phyloP scores from a whole-genome alignment of 2,113 vertebrate genomes.

The Probosciger aterrimus region DNA sequence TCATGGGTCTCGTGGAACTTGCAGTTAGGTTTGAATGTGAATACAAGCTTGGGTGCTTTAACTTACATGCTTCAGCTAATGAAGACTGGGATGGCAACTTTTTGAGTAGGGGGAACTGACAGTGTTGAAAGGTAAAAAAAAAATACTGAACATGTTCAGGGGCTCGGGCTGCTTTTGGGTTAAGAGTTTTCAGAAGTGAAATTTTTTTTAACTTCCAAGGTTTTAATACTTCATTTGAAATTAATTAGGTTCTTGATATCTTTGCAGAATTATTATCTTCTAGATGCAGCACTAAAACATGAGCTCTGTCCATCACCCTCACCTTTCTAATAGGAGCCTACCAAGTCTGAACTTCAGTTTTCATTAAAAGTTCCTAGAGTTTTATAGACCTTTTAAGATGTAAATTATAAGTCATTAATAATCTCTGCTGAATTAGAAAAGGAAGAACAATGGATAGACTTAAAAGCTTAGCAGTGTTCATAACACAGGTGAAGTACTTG shows the following conservation, averaged over 20 bases:
- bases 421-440: not conserved
- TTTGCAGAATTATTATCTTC: not conserved
- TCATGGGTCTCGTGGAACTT: not conserved
- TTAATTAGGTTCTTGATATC: not conserved
- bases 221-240: not conserved
- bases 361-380: not conserved
- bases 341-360: not conserved
- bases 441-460: not conserved
- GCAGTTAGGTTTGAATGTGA: not conserved
- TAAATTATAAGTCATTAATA: not conserved
- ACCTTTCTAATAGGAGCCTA: not conserved
- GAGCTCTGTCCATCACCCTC: not conserved
- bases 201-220: not conserved
- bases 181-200: not conserved
- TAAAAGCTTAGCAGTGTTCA: not conserved
- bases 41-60: not conserved
- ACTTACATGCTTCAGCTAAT: not conserved
- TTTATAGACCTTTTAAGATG: not conserved
- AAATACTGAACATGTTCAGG: no score
- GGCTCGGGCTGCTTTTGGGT: rapidly evolving
- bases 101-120: not conserved
- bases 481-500: not conserved
- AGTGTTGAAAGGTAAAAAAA: not conserved
- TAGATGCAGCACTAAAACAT: not conserved
- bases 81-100: not conserved